Conservation (phyloP, 2,113 vertebrate species). For the Diphyllodes magnificus region DNA sequence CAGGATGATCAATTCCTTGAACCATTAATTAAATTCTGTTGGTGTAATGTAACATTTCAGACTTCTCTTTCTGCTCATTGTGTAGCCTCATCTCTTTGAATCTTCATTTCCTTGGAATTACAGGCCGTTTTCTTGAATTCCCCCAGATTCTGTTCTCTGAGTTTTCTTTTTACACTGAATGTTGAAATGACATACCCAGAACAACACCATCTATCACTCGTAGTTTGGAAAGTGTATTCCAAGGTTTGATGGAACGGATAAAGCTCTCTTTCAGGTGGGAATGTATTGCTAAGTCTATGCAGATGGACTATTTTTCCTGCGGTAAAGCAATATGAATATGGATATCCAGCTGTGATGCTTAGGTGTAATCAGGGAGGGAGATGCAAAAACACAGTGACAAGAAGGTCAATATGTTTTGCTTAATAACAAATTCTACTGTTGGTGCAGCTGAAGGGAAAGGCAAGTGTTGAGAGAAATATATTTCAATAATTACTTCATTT, state of each 20-base stretch:
- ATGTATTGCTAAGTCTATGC: not conserved
- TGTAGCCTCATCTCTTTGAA: not conserved
- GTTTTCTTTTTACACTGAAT: not conserved
- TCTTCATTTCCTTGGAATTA: not conserved
- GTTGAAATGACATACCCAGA: not conserved
- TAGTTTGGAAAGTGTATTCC: not conserved
- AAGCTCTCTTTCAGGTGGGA: not conserved
- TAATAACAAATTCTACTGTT: not conserved
- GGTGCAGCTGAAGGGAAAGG: not conserved
- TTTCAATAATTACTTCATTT: conserved; percentile 1
- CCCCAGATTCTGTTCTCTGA: not conserved
- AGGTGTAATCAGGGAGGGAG: conserved; percentile 28
- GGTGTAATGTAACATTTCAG: not conserved
- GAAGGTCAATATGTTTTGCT: conserved; percentile 34
- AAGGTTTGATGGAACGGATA: not conserved
- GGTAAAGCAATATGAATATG: conserved; percentile 42
- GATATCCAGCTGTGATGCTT: conserved; percentile 37
- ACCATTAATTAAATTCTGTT: not conserved
- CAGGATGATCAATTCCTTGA: not conserved
- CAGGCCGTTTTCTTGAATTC: not conserved
- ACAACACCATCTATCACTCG: not conserved
- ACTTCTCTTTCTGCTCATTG: not conserved
- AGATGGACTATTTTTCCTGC: not conserved
- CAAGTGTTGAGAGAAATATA: not conserved
- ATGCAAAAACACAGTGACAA: conserved; percentile 34